Evolutionary conservation across 2,113 vertebrate species (phyloP).

Genomic region (Atrichornis clamosus): DNA sequence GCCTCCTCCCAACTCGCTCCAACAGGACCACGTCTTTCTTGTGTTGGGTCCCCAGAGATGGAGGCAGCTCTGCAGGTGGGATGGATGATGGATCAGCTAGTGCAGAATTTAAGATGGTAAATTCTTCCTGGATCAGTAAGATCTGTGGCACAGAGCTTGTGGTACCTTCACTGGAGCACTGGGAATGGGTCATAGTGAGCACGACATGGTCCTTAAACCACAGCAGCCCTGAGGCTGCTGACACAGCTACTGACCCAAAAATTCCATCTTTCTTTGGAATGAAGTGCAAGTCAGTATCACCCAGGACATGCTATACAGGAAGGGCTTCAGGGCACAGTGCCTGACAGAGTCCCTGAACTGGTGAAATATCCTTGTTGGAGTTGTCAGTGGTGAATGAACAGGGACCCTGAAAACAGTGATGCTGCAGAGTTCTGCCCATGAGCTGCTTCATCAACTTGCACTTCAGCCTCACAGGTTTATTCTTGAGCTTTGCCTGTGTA

Average conservation of each 20-base stretch:
- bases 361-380: not conserved
- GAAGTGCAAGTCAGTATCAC: not conserved
- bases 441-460: not conserved
- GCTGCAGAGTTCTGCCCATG: not conserved
- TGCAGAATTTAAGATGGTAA: not conserved
- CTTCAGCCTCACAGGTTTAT: not conserved
- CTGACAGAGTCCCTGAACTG: not conserved
- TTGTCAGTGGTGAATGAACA: not conserved
- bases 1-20: not conserved
- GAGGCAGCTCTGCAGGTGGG: not conserved
- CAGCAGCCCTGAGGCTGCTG: not conserved
- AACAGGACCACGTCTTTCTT: not conserved
- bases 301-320: not conserved
- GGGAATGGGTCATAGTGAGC: not conserved
- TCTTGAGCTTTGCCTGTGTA: not conserved
- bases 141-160: not conserved
- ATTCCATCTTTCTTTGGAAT: not conserved
- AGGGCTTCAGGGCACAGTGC: not conserved
- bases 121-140: not conserved
- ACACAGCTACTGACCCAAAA: not conserved
- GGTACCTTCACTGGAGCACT: not conserved
- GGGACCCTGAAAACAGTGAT: not conserved
- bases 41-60: not conserved
- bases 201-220: not conserved
- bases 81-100: not conserved